Base-by-base conservation (phyloP, 2,113 vertebrate species). In the Hylia prasina region DNA sequence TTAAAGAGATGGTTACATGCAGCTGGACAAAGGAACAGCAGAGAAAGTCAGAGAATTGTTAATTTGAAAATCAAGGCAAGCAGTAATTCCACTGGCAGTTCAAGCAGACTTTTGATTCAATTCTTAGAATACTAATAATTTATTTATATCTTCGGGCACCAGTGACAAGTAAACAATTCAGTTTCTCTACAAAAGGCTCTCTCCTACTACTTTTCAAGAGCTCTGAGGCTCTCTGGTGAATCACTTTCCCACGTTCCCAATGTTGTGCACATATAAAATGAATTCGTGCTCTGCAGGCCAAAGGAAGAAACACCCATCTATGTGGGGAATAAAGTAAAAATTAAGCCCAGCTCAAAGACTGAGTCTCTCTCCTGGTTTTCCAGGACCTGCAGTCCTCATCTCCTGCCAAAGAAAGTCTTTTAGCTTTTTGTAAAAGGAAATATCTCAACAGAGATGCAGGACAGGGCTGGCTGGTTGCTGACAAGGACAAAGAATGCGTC, bases 11-110 rank as follows among this genome's bases (percentile, higher is more conserved):
- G 15, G 44, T 44, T 64, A 77, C 89, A 65, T 84, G 87, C 93
- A 88, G 82, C 61, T 82, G 31, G 56, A 90, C 69, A 87, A 75
- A 93, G 61, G 53, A 91, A 82, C 6, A 75, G 75, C 77, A 83
- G 72, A 48, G 17, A 23, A 92, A 86, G 68, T 64, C 87, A 88
- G 68, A 78, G 64, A 94, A 25, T 31, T 40, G 42, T 68, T 89
- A 60, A 53, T 80, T 33, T 14, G 35, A 69, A 92, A 76, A 78
- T 45, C 3, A 48, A 60, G 25, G 45, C 81, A 92, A 76, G 64
- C 72, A 75, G 72, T 51, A 86, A 77, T 77, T 82, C 71, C 24
- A 73, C 2, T 40, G 33, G 56, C 2, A 4, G 44, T 80, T 54
- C 18, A 16, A 73, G 50, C 0, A 65, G 27, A 79, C 56, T 21